phyloP scores from a whole-genome alignment of 2,797 vertebrate genomes.

The Spea hammondii region DNA sequence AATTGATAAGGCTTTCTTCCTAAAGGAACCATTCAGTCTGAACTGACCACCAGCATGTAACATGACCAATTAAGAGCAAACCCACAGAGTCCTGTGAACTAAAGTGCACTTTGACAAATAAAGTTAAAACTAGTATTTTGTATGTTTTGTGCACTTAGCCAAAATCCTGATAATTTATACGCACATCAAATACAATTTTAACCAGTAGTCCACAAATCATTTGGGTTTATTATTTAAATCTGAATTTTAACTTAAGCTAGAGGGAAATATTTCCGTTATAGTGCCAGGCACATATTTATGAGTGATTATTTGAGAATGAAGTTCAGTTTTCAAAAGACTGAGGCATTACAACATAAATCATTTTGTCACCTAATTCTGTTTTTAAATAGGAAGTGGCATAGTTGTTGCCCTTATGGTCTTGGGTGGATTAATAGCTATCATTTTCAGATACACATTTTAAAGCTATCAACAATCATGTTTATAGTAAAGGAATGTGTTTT shows the following conservation, averaged over 20 bases:
- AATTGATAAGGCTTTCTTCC: too few relatives aligned
- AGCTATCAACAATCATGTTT: conserved; percentile 38
- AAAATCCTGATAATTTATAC: too few relatives aligned
- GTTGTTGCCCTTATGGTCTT: conserved; percentile 29
- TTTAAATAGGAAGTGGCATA: conserved; percentile 19
- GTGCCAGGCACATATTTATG: conserved; percentile 12
- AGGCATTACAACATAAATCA: conserved; percentile 29
- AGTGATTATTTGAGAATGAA: conserved; percentile 17
- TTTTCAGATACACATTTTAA: conserved; percentile 37
- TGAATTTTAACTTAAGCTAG: neutral
- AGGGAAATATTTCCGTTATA: neutral
- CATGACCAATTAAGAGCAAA: too few relatives aligned
- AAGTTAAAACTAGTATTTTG: too few relatives aligned
- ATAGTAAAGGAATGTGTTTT: conserved; percentile 34
- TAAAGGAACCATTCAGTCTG: too few relatives aligned
- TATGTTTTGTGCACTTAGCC: too few relatives aligned
- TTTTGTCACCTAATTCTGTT: conserved; percentile 10
- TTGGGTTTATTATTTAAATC: too few relatives aligned
- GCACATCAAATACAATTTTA: too few relatives aligned
- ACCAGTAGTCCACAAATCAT: too few relatives aligned
- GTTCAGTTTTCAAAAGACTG: conserved; percentile 14
- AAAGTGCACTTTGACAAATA: too few relatives aligned
- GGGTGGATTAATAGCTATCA: conserved; percentile 33
- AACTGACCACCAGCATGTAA: too few relatives aligned
- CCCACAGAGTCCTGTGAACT: too few relatives aligned